A percentile compares a stretch with the other conserved stretches of the same genome.
Evolutionary conservation across 2,888 invertebrate species (phyloP).

Genomic region (Ashinkailepas kermadecensis): DNA sequence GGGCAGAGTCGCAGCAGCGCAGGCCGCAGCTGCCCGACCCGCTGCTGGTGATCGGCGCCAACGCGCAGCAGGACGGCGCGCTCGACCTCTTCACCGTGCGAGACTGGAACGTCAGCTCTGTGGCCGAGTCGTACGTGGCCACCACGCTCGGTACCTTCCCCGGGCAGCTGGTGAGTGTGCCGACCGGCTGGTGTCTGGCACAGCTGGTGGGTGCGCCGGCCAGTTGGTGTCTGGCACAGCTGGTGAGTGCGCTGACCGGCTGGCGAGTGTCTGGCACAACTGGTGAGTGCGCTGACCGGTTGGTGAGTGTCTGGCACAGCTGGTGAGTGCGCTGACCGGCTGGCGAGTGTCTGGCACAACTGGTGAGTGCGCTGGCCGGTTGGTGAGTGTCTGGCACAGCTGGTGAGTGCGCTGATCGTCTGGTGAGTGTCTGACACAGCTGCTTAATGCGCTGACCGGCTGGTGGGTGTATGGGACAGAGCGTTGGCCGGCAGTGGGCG

Average conservation of each 20-base stretch:
- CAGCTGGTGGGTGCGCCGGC: too few species aligned
- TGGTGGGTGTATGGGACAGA: slow-evolving; percentile 49
- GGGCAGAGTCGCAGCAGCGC: neutral
- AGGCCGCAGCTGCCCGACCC: neutral
- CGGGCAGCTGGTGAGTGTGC: slow-evolving; percentile 55
- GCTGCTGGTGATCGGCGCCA: slow-evolving; percentile 14
- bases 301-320: slow-evolving; percentile 47
- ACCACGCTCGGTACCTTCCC: slow-evolving; percentile 58
- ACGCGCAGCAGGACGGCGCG: slow-evolving; percentile 34
- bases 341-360: slow-evolving; percentile 53
- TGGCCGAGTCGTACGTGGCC: slow-evolving; percentile 45
- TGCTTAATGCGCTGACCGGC: slow-evolving; percentile 58
- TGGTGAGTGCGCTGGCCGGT: slow-evolving; percentile 58
- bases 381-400: slow-evolving; percentile 47
- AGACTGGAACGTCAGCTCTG: slow-evolving; percentile 27
- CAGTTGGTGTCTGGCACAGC: too few species aligned
- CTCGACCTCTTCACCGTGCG: slow-evolving; percentile 32
- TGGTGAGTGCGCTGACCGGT: slow-evolving; percentile 58
- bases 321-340: slow-evolving; percentile 59
- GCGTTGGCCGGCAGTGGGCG: too few species aligned
- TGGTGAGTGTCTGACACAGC: slow-evolving; percentile 53
- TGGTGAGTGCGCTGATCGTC: slow-evolving; percentile 59
- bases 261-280: slow-evolving; percentile 53
- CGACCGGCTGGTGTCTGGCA: slow-evolving; percentile 61
- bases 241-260: slow-evolving; percentile 59